A percentile compares a stretch with the other conserved stretches of the same genome.
Evolutionary conservation across 2,888 invertebrate genomes (phyloP).

Genomic region (Patella ulyssiponensis): DNA sequence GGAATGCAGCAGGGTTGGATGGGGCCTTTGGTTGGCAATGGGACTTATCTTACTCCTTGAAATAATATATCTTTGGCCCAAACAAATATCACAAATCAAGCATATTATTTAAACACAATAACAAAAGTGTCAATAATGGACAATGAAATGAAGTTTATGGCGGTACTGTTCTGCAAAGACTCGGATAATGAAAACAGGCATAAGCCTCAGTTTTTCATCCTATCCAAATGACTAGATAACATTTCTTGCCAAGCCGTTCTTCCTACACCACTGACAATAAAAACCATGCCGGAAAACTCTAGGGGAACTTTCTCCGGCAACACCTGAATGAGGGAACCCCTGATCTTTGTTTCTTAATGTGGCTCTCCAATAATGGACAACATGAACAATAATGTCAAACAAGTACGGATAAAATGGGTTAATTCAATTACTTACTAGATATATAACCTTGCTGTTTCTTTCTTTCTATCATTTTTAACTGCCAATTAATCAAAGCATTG

Average conservation of each 20-base stretch:
- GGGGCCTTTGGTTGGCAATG: too few relatives aligned
- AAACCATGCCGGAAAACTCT: background rate
- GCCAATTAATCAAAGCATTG: slow-evolving; percentile 71
- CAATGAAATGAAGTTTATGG: too few relatives aligned
- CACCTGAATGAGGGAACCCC: background rate
- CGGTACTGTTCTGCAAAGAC: too few relatives aligned
- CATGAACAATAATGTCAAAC: background rate
- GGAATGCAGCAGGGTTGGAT: too few relatives aligned
- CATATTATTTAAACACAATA: background rate
- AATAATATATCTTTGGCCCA: background rate
- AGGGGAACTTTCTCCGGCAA: too few relatives aligned
- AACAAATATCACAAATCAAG: background rate
- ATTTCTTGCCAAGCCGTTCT: too few relatives aligned
- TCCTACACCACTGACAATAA: too few relatives aligned
- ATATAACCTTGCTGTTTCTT: slow-evolving; percentile 69
- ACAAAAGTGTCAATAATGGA: background rate
- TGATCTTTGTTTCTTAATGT: background rate
- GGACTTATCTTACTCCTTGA: too few relatives aligned
- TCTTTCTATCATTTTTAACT: slow-evolving; percentile 67
- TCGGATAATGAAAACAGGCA: too few relatives aligned
- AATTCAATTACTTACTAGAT: slow-evolving; percentile 56
- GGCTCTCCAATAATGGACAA: background rate
- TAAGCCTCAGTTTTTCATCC: too few relatives aligned
- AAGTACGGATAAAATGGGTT: background rate
- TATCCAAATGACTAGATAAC: too few relatives aligned